phyloP scores from a whole-genome alignment of 2,888 invertebrate genomes.

The Caenorhabditis sp. region DNA sequence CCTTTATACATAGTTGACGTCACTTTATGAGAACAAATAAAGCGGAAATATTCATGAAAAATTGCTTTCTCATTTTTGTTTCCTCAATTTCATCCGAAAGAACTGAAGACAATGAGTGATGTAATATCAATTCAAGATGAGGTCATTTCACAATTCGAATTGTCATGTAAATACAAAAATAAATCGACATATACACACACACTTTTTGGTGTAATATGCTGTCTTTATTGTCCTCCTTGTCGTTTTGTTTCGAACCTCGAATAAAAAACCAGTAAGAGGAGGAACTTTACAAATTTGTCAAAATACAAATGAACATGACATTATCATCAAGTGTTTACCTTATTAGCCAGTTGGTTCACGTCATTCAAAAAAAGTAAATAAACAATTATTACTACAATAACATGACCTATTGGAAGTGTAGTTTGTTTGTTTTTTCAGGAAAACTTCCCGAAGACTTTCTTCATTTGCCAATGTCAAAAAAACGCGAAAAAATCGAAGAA shows the following conservation, averaged over 20 bases:
- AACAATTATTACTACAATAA: too few relatives aligned
- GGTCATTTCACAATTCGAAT: background rate
- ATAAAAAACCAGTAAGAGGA: background rate
- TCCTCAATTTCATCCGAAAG: background rate
- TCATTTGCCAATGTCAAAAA: conserved; percentile 43
- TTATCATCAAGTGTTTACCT: too few relatives aligned
- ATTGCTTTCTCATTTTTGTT: conserved; percentile 1
- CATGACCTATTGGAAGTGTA: too few relatives aligned
- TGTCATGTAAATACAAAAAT: too few relatives aligned
- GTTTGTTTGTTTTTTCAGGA: conserved; percentile 26
- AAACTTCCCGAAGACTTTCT: conserved; percentile 54
- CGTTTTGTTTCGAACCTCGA: conserved; percentile 3
- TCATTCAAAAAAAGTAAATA: too few relatives aligned
- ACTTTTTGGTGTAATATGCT: background rate
- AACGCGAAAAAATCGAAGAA: conserved; percentile 37
- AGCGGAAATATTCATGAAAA: background rate
- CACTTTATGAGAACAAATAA: too few relatives aligned
- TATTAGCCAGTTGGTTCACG: too few relatives aligned
- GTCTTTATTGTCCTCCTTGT: background rate
- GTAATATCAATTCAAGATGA: background rate
- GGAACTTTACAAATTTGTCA: background rate
- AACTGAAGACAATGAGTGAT: background rate
- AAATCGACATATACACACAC: too few relatives aligned
- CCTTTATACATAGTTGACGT: too few relatives aligned
- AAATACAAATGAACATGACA: background rate